phyloP scores from a whole-genome alignment of 2,113 vertebrate species.

The Corythornis cristatus region DNA sequence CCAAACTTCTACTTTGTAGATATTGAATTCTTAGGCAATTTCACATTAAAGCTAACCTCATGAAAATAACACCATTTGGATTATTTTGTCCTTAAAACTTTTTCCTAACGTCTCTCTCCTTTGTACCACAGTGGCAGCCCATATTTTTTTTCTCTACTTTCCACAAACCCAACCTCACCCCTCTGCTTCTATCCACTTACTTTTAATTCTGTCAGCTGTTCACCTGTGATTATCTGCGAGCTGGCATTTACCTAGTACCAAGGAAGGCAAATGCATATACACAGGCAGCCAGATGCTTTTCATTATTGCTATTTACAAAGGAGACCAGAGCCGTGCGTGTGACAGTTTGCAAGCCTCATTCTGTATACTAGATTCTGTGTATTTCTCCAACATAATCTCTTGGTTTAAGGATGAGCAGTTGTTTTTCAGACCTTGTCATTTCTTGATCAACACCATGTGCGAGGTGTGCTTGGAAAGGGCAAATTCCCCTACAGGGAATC shows the following conservation, averaged over 20 bases:
- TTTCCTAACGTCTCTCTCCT: neutral
- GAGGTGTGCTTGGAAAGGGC: neutral
- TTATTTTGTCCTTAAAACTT: neutral
- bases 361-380: neutral
- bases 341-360: neutral
- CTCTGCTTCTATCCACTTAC: neutral
- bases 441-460: neutral
- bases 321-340: neutral
- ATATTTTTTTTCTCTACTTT: neutral
- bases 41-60: neutral
- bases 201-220: conserved; percentile 27
- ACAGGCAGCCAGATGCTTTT: conserved; percentile 39
- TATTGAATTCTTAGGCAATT: conserved; percentile 18
- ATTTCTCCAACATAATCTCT: neutral
- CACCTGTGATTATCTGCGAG: neutral
- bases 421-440: neutral
- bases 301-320: conserved; percentile 48
- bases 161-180: neutral
- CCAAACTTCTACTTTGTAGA: neutral
- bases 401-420: conserved; percentile 1
- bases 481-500: neutral
- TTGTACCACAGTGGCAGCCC: neutral
- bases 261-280: neutral
- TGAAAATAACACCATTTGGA: neutral
- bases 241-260: conserved; percentile 26